These are phyloP conservation scores for Aegithalos caudatus DNA, from an alignment of 2,113 vertebrate species.

Conservation along the genomic window DNA sequence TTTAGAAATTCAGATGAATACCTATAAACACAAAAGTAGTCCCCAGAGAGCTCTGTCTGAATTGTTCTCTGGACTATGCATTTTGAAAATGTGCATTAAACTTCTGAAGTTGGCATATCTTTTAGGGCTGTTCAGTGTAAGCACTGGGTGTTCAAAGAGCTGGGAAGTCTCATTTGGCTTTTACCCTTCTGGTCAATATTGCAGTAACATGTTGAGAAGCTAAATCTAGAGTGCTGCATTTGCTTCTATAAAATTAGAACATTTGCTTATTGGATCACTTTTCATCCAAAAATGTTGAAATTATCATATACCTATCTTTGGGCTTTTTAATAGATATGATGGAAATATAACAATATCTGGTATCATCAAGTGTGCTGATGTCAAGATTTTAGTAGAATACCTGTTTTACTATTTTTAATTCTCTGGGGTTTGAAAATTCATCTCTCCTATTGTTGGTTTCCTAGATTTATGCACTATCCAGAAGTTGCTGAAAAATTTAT, in stretches of 20 bases:
- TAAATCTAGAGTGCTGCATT: not conserved
- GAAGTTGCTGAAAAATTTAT: not conserved
- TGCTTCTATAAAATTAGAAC: not conserved
- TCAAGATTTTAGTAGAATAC: not conserved
- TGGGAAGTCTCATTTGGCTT: not conserved
- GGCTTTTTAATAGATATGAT: not conserved
- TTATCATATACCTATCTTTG: not conserved
- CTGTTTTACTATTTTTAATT: not conserved
- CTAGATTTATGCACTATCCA: not conserved
- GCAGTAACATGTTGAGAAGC: not conserved
- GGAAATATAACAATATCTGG: not conserved
- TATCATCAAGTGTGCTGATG: not conserved
- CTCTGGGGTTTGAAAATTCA: not conserved
- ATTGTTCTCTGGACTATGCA: not conserved
- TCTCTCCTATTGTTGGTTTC: not conserved
- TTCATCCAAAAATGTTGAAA: not conserved
- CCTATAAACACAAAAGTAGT: not conserved
- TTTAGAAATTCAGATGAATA: constrained; percentile 17
- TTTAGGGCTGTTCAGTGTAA: not conserved
- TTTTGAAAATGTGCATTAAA: not conserved
- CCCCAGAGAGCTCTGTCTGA: not conserved
- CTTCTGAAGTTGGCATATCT: not conserved
- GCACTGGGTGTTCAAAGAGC: not conserved
- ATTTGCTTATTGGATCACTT: not conserved
- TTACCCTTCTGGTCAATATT: not conserved